These are phyloP conservation scores for Campoplex capitator DNA, from an alignment of 2,888 invertebrate species.

Conservation along the genomic window DNA sequence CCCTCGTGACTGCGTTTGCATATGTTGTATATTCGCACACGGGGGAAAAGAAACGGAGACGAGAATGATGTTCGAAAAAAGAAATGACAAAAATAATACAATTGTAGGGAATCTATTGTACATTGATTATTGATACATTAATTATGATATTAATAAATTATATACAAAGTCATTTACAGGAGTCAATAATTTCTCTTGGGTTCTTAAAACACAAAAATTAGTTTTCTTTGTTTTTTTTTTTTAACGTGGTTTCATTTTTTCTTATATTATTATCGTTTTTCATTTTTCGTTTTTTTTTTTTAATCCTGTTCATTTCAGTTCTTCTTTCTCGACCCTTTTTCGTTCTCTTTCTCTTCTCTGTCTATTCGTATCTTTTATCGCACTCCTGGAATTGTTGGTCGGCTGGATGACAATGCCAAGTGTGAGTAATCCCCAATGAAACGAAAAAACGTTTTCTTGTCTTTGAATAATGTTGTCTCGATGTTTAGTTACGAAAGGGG, in stretches of 20 bases:
- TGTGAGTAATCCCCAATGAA: slow-evolving; percentile 83
- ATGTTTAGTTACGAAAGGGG: slow-evolving; percentile 58
- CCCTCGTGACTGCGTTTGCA: slow-evolving; percentile 52
- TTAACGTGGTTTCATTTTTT: slow-evolving; percentile 24
- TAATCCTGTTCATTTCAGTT: slow-evolving; percentile 44
- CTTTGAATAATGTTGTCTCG: slow-evolving; percentile 63
- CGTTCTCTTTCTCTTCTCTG: slow-evolving; percentile 54
- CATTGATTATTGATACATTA: slow-evolving; percentile 84
- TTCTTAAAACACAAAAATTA: slow-evolving; percentile 28
- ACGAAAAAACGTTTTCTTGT: slow-evolving; percentile 61
- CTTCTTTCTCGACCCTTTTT: slow-evolving; percentile 57
- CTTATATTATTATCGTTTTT: neutral
- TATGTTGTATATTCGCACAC: slow-evolving; percentile 47
- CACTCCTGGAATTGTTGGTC: slow-evolving; percentile 84
- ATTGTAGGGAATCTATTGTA: slow-evolving; percentile 84
- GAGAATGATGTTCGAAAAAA: slow-evolving; percentile 72
- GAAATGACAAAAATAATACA: slow-evolving; percentile 74
- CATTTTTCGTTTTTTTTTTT: neutral
- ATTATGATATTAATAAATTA: slow-evolving; percentile 84
- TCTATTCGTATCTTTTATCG: slow-evolving; percentile 81
- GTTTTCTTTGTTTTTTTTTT: slow-evolving; percentile 37
- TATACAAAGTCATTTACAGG: slow-evolving; percentile 82
- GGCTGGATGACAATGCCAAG: slow-evolving; percentile 83
- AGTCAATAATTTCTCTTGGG: slow-evolving; percentile 75
- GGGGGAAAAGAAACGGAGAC: slow-evolving; percentile 52